Evolutionary conservation across 2,797 vertebrate species (phyloP).

Genomic region (Pipistrellus pygmaeus): DNA sequence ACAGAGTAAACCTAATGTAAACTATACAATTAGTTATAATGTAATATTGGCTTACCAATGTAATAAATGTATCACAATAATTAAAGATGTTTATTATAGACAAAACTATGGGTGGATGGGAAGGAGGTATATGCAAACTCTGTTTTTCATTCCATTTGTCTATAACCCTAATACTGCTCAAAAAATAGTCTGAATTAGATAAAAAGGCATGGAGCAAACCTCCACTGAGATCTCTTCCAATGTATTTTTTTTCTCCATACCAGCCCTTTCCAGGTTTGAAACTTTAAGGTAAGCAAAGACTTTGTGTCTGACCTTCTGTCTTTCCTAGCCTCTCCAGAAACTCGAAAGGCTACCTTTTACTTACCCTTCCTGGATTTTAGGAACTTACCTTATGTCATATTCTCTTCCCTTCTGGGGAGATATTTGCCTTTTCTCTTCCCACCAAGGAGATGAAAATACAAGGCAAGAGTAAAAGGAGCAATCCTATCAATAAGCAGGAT

Average conservation of each 20-base stretch:
- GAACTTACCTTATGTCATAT: background rate
- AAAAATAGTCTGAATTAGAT: background rate
- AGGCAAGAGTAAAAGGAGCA: background rate
- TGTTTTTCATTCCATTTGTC: constrained; percentile 5
- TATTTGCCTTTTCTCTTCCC: background rate
- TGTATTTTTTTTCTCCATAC: background rate
- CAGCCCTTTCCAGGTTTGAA: background rate
- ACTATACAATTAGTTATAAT: background rate
- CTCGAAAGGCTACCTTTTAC: background rate
- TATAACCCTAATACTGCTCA: background rate
- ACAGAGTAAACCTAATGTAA: background rate
- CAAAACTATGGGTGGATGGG: background rate
- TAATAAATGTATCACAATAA: background rate
- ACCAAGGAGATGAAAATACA: background rate
- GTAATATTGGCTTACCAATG: background rate
- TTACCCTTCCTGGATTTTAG: background rate
- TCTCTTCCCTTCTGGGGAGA: background rate
- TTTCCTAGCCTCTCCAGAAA: background rate
- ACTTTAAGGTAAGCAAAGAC: background rate
- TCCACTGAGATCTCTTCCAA: background rate
- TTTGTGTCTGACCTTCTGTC: background rate
- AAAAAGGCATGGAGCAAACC: background rate
- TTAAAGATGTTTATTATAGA: background rate
- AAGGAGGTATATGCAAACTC: background rate
- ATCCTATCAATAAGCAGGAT: background rate